These are phyloP conservation scores for Patella depressa DNA, from an alignment of 2,888 invertebrate species.

Conservation along the genomic window DNA sequence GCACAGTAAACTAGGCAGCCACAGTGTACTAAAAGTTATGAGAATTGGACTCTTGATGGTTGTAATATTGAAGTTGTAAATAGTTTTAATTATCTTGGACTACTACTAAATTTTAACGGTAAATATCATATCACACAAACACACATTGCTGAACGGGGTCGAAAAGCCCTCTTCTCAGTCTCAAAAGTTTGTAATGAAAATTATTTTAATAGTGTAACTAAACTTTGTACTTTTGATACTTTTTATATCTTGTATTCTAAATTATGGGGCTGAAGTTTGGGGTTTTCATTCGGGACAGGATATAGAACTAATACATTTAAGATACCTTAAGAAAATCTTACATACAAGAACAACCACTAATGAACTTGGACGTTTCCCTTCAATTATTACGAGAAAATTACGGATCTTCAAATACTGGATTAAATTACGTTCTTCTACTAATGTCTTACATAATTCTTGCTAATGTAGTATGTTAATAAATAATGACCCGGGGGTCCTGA, in stretches of 20 bases:
- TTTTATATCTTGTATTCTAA: background rate
- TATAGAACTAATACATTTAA: constrained; percentile 10
- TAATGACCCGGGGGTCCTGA: too few species aligned
- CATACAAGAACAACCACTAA: background rate
- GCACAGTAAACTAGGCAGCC: too few species aligned
- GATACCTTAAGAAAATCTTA: background rate
- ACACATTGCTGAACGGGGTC: too few species aligned
- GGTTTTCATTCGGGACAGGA: background rate
- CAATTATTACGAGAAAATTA: too few species aligned
- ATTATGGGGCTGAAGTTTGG: constrained; percentile 9
- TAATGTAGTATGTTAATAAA: too few species aligned
- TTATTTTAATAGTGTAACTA: background rate
- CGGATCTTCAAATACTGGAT: too few species aligned
- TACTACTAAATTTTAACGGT: too few species aligned
- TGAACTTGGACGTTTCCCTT: background rate
- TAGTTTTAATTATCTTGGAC: background rate
- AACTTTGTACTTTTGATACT: background rate
- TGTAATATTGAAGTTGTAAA: background rate
- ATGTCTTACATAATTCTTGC: too few species aligned
- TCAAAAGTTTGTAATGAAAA: background rate
- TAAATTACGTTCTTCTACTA: too few species aligned
- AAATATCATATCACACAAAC: too few species aligned
- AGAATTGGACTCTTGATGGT: background rate
- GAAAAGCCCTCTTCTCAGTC: background rate
- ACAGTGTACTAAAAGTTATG: background rate